Base-by-base conservation (phyloP, 2,113 vertebrate genomes). In the Clupea harengus region DNA sequence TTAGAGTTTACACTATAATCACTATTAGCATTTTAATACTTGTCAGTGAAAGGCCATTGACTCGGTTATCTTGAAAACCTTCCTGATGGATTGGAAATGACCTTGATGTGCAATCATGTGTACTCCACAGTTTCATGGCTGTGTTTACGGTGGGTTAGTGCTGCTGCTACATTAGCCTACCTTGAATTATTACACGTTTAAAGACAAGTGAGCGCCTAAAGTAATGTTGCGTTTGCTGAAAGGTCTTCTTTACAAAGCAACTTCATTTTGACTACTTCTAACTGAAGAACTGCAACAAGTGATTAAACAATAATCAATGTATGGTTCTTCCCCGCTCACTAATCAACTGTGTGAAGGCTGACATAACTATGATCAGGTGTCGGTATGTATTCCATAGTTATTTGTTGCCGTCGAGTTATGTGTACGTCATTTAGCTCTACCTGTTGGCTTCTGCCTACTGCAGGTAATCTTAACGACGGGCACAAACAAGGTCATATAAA, bases 401-500 rank as follows among this genome's bases (percentile, higher is more conserved):
- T 28, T 67, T 25, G 64, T 67, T 9, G 32, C 28, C 4, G 0
- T 39, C 25, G 39, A 32, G 2, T 39, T 32, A 13, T 28, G 20
- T 25, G 39, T n/a, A 25, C 7, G 7, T 64, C 54, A 64, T 25
- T 25, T 64, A n/a, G 28, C 28, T 78, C 28, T 39, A 32, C 32
- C 28, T 39, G 72, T 78, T 10, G 8, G 28, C 25, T 32, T 72
- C 64, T 72, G 10, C 9, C 25, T 28, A 8, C 64, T 72, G 28
- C 11, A 72, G 64, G n/a, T 32, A 6, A 39, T 78, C 13, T 78
- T 78, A 10, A 47, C 75, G 81, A 47, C 78, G 81, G 18, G 39
- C 49, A 5, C 22, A 39, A 81, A 67, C 54, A 87, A 75, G 22
- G n/a, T 44, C 4, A 54, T 85, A 83, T 87, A 86, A 88, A 88